A percentile compares a stretch with the other conserved stretches of the same genome.
Evolutionary conservation across 2,113 vertebrate species (phyloP).

Genomic region (Orthonyx spaldingii): DNA sequence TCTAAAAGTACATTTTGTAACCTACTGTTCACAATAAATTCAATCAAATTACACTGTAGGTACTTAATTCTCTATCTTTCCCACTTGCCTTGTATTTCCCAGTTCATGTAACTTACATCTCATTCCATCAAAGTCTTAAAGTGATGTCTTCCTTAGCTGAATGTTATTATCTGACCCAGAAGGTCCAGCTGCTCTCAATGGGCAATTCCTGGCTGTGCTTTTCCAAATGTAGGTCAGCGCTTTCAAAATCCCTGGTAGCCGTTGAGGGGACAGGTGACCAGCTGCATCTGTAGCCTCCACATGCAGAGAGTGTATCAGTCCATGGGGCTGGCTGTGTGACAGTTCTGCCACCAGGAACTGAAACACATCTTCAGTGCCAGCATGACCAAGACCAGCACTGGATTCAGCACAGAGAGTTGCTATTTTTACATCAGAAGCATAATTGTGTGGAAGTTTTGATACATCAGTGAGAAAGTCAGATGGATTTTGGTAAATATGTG

Average conservation of each 20-base stretch:
- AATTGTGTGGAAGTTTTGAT: background rate
- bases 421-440: background rate
- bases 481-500: background rate
- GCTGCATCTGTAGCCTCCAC: constrained; percentile 16
- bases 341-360: constrained; percentile 16
- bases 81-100: background rate
- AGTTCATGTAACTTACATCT: background rate
- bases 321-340: background rate
- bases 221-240: constrained; percentile 36
- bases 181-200: constrained; percentile 14
- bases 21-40: background rate
- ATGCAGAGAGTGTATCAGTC: background rate
- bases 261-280: constrained; percentile 20
- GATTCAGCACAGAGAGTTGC: background rate
- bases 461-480: background rate
- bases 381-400: background rate
- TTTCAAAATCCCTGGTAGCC: background rate
- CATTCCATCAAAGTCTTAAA: background rate
- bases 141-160: background rate
- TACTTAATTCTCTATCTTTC: background rate
- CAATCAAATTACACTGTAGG: background rate
- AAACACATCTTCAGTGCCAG: background rate
- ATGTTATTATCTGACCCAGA: background rate
- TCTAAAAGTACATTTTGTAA: background rate
- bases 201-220: background rate